These are phyloP conservation scores for Epizoanthus ramosus DNA, from an alignment of 92 coral and sea anemone genomes.

Conservation along the genomic window DNA sequence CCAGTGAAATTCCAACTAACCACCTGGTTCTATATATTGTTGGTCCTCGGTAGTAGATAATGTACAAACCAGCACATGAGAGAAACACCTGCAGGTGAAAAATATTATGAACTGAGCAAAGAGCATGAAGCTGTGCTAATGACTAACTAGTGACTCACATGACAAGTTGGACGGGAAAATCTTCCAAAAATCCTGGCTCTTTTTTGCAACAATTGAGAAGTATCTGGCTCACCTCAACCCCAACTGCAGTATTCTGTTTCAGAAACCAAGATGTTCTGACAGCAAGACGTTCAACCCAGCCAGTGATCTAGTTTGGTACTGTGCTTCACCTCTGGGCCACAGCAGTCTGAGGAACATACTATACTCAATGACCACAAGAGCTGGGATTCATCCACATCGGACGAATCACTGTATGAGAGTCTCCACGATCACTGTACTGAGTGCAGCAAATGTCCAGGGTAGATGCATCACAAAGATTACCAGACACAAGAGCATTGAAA, in stretches of 20 bases:
- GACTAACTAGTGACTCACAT: background rate
- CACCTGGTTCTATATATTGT: background rate
- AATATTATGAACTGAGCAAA: background rate
- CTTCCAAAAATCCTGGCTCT: background rate
- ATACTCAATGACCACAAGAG: conserved; percentile 53
- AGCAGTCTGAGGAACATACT: conserved; percentile 53
- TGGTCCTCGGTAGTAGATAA: background rate
- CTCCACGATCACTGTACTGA: conserved; percentile 51
- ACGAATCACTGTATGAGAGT: conserved; percentile 62
- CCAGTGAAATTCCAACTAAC: background rate
- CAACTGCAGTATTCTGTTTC: background rate
- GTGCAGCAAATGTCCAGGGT: conserved; percentile 54
- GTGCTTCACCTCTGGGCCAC: conserved; percentile 53
- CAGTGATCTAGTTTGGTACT: conserved; percentile 42
- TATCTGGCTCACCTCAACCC: conserved; percentile 23
- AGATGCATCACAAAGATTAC: conserved; percentile 57
- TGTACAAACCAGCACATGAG: background rate
- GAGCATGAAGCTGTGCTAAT: no score
- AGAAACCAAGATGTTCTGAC: background rate
- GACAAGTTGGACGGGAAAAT: background rate
- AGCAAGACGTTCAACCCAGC: background rate
- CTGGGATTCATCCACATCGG: conserved; percentile 45
- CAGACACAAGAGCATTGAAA: conserved; percentile 57
- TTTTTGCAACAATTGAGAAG: no score
- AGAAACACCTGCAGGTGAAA: conserved; percentile 7